Base-by-base conservation (phyloP, 2,113 vertebrate species). In the Prunella fulvescens region DNA sequence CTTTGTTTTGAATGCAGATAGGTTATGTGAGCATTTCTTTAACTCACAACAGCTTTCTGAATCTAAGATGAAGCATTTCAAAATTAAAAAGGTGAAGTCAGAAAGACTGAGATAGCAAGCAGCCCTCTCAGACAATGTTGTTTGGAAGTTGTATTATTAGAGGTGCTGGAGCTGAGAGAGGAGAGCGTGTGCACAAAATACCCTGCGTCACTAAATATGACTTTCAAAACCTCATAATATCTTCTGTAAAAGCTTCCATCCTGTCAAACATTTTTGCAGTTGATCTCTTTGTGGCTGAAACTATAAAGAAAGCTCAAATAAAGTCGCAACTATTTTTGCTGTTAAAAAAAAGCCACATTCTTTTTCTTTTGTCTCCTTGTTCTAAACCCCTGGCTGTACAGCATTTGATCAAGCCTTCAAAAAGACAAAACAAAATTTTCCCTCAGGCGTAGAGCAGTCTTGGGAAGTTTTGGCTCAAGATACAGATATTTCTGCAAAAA, bases 391-490 rank as follows among this genome's bases (percentile, higher is more conserved):
- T 93, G 93, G 22, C 89, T 76, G 40, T 78, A 79, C 42, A 19
- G 51, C 60, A 66, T 90, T 95, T 96, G 92, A 95, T 97, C 89
- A 91, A 89, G 47, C 72, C 85, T 95, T 88, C 37, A 92, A 92
- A 92, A 67, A 85, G 81, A 50, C 50, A 85, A 93, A 90, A 77
- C 45, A 72, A 87, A 92, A 87, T 79, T 89, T 65, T 96, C 85
- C 82, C 90, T 94, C 65, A 64, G 92, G 84, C 86, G n/a, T 76
- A 76, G 60, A 72, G n/a, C 48, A 82, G 23, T 92, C 86, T 79
- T 69, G 25, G 53, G 73, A 92, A 95, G 45, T 86, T 95, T 84
- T 88, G 76, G 80, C 91, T 88, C 72, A 81, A 78, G 64, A 25
- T 26, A 45, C 45, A 53, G 73, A 23, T 86, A 79, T 76, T 81